Percentiles rank a stretch among this genome's conserved stretches.
These are phyloP conservation scores for Drosophila eugracilis DNA, from an alignment of 1,140 invertebrate species.

Conservation along the genomic window DNA sequence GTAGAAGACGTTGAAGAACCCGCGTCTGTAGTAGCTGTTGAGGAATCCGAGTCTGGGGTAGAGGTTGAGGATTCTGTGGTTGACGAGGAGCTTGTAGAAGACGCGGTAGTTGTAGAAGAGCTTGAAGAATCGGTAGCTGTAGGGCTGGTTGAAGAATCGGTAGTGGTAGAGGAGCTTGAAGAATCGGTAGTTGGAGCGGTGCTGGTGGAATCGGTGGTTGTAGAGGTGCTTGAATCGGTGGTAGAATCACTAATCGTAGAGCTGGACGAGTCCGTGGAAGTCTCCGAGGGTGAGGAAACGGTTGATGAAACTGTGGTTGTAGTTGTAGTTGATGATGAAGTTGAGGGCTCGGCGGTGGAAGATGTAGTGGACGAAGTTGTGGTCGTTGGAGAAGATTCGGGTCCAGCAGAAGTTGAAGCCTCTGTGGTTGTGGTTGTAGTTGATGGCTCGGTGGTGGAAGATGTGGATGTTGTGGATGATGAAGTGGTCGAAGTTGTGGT, in stretches of 20 bases:
- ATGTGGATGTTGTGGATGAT: slow-evolving; percentile 1
- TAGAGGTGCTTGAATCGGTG: background rate
- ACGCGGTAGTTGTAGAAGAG: slow-evolving; percentile 2
- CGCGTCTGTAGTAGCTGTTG: background rate
- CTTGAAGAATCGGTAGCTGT: no score
- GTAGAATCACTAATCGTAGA: slow-evolving; percentile 4
- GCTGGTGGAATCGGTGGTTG: background rate
- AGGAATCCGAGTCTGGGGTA: background rate
- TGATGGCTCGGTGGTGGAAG: background rate
- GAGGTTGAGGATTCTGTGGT: slow-evolving; percentile 7
- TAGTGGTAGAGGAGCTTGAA: background rate
- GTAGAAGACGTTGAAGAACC: background rate
- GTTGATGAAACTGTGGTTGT: slow-evolving; percentile 10
- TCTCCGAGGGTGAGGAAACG: background rate
- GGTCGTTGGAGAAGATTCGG: background rate
- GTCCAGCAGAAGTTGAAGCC: background rate
- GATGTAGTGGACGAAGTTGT: background rate
- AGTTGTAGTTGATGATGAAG: background rate
- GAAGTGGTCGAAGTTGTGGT: background rate
- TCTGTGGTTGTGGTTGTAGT: background rate
- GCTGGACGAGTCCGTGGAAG: slow-evolving; percentile 6
- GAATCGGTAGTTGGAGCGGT: background rate
- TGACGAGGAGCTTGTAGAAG: background rate
- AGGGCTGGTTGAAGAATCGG: background rate
- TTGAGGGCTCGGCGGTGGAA: background rate